Percentiles rank a stretch among this genome's conserved stretches.
Conservation (phyloP, 2,888 invertebrate species). For the Hoplodrina ambigua region DNA sequence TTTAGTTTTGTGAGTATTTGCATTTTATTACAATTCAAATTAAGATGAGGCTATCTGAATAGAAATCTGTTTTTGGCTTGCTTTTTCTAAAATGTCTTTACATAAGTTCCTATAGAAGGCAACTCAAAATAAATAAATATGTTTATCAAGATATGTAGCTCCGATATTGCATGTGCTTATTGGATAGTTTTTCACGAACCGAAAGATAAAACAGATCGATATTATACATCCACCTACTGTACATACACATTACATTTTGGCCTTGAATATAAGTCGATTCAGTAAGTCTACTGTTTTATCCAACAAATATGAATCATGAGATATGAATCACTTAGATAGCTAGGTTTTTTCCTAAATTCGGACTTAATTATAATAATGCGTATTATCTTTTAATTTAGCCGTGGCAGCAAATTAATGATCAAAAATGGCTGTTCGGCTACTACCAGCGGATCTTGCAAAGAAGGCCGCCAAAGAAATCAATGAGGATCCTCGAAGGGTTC, state of each 20-base stretch:
- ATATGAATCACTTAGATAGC: slow-evolving; percentile 10
- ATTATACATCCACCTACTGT: neutral
- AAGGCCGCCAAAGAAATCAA: slow-evolving; percentile 86
- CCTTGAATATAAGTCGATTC: slow-evolving; percentile 11
- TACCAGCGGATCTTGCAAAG: slow-evolving; percentile 78
- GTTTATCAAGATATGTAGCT: neutral
- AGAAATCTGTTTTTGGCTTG: neutral
- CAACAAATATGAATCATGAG: slow-evolving; percentile 22
- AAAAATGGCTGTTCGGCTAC: slow-evolving; percentile 77
- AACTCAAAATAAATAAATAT: neutral
- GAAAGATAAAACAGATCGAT: slow-evolving; percentile 33
- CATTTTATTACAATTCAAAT: slow-evolving; percentile 32
- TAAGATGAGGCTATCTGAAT: slow-evolving; percentile 9
- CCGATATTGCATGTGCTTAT: neutral
- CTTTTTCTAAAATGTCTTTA: neutral
- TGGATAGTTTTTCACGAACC: neutral
- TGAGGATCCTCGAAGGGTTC: slow-evolving; percentile 81
- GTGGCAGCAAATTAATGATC: neutral
- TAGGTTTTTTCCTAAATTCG: neutral
- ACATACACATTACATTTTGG: neutral
- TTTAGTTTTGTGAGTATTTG: slow-evolving; percentile 20
- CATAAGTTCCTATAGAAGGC: neutral
- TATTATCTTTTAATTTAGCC: slow-evolving; percentile 19
- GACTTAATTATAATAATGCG: slow-evolving; percentile 1
- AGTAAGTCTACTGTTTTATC: slow-evolving; percentile 2